Evolutionary conservation across 2,888 invertebrate genomes (phyloP), one percentile per base, ranked within the genome.

Genomic region (Stegana nigrithorax): DNA sequence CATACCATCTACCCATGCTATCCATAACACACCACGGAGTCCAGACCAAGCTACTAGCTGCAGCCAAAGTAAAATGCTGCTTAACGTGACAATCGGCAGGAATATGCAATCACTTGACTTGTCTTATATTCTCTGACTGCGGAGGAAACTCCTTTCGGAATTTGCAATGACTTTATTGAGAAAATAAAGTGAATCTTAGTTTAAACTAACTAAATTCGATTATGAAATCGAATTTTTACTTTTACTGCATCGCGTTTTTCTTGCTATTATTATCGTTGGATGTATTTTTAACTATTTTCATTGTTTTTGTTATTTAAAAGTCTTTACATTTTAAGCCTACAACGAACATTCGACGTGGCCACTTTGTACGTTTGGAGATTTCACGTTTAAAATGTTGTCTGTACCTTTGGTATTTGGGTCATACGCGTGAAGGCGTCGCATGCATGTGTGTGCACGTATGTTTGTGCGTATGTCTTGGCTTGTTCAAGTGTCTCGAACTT

Each of bases 241-340:
- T 25, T 60, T 47, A 23, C 39, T 47, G 57, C 36, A 17, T 42
- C 29, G 55, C 17, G 36, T 32, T 32, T 19, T 56, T 27, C 36
- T 32, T 53, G 19, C 59, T 63, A 36, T 57, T 39, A 61, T 59
- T 66, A 29, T 44, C 60, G 59, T n/a, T n/a, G 26, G 29, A 12
- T 45, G 12, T 29, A 26, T 56, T 39, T 25, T 12, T 27, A 36
- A 17, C 12, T 21, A 36, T 27, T 26, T 12, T 51, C 27, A 36
- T 36, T 55, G 19, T 62, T 63, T 36, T 58, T 42, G 63, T 56
- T 67, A 32, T 36, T 64, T n/a, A n/a, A n/a, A n/a, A n/a, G 62
- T 62, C 62, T 62, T 64, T 64, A 64, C 64, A 63, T 64, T 62
- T 62, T 58, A 59, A 66, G 62, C 64, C 62, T n/a, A 66, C 63